Base-by-base conservation (phyloP, 1,140 invertebrate genomes). In the Euborellia annulipes region DNA sequence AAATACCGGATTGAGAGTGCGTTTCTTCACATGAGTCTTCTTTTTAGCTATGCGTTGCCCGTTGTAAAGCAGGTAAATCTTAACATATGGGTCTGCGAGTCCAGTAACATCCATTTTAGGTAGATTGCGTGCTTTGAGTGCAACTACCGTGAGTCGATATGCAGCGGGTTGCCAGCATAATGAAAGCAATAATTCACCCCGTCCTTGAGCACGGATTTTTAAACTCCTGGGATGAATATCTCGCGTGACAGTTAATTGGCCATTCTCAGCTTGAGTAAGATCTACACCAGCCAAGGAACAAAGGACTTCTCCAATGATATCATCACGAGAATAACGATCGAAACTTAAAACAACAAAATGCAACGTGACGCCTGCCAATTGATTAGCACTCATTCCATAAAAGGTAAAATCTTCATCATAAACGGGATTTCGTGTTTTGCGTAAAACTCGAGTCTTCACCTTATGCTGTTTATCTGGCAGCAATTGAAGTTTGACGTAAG, bases 1-100 rank as follows among this genome's bases (percentile, higher is more conserved):
- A 69, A 96, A 99, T 39, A 98, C 90, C 0, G 95, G 95, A 66
- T 92, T 95, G 43, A 95, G 68, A 2, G 94, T 98, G 23, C 91
- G 77, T 62, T 96, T 98, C 71, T 97, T 97, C 19, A 98, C 91
- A 59, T 96, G 92, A 0, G 95, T 98, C 70, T 98, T 98, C 73
- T 97, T 97, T 70, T 98, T 98, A 36, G 89, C 87, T 52, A 98
- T 89, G 47, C 93, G 77, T 62, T 97, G 91, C n/a, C 87, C 86
- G 64, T 98, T 94, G 64, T 86, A 91, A 6, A 96, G 69, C 52
- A 98, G 70, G 66, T 98, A 97, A 58, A 98, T 91, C 63, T 98
- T 98, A 3, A 98, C 93, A 59, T 87, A 79, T 36, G 85, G 85
- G 69, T 88, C 94, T 53, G 87, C 87, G n/a, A 92, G 68, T 45